These are phyloP conservation scores for Blennius ocellaris DNA, from an alignment of 2,113 vertebrate species.

Conservation along the genomic window DNA sequence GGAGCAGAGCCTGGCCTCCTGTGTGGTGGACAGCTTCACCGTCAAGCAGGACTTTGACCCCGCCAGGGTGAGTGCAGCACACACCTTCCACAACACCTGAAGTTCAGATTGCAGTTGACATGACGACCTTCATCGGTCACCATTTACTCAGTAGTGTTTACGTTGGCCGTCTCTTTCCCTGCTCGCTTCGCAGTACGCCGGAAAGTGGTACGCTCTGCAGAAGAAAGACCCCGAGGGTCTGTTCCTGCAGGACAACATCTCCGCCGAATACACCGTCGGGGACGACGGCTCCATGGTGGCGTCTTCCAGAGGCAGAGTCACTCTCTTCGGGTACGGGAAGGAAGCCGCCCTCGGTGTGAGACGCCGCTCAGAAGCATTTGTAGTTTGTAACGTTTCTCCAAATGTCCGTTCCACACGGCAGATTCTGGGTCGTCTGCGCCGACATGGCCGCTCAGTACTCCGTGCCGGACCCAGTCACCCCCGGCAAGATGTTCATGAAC, in stretches of 20 bases:
- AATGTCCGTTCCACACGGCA: not conserved
- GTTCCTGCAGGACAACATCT: slow-evolving; percentile 94
- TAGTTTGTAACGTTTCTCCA: not conserved
- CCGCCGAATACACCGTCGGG: slow-evolving; percentile 88
- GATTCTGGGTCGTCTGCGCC: not conserved
- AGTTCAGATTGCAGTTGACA: too few relatives aligned
- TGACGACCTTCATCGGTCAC: too few relatives aligned
- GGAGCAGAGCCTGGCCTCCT: slow-evolving; percentile 83
- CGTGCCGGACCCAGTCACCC: slow-evolving; percentile 86
- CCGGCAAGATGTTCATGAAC: slow-evolving; percentile 95
- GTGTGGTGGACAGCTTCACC: slow-evolving; percentile 87
- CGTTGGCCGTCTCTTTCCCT: not conserved
- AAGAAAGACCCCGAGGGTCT: slow-evolving; percentile 92
- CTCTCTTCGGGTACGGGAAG: slow-evolving; percentile 87
- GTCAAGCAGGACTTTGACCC: slow-evolving; percentile 90
- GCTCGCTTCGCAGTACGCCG: slow-evolving; percentile 82
- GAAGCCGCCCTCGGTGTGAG: slow-evolving; percentile 1
- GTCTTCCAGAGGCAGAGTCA: slow-evolving; percentile 88
- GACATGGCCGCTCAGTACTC: slow-evolving; percentile 75
- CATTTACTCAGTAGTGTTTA: too few relatives aligned
- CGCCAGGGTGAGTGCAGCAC: slow-evolving; percentile 80
- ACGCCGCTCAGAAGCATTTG: not conserved
- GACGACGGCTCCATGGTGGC: slow-evolving; percentile 90
- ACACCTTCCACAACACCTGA: too few relatives aligned
- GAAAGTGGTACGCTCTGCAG: slow-evolving; percentile 90